Base-by-base conservation (phyloP, 1,140 invertebrate genomes). In the Pogonognathellus flavescens region DNA sequence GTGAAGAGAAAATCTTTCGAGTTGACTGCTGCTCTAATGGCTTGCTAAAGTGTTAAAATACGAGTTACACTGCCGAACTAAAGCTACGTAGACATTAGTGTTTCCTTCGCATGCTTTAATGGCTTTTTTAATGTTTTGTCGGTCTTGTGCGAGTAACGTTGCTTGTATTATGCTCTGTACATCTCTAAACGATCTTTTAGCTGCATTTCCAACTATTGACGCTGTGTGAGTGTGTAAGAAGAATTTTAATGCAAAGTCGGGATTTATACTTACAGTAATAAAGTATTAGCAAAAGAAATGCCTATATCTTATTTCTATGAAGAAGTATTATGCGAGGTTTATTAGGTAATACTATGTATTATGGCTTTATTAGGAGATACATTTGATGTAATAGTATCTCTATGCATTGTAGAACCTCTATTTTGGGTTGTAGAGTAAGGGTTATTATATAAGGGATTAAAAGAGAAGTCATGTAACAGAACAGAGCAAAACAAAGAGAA, bases 91-190 rank as follows among this genome's bases (percentile, higher is more conserved):
- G 53, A 14, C 53, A 14, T 55, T 11, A 14, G 53, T 55, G 53
- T 55, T 76, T 66, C 25, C 0, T 66, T 20, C 5, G 8, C 41
- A 76, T 76, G 41, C 70, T 76, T 76, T 76, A 76, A 76, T 76
- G 70, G 70, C 4, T 50, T 76, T 76, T 76, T 76, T 76, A 76
- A 76, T 76, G 70, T 76, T 76, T 25, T 25, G 22, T 66, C 62
- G 41, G 41, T 76, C 18, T 76, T 76, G 70, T 76, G 70, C 16
- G 41, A 76, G 41, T 76, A 76, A 76, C n/a, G n/a, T 2, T 76
- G 41, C 11, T 49, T 49, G 4, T 20, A 41, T 22, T 70, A 14
- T 11, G 10, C 70, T 49, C n/a, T 50, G 8, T 14, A 76, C 41
- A 16, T 18, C 31, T 6, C 49, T 41, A 6, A 41, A 41, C 1